Percentiles rank a stretch among this genome's conserved stretches.
Evolutionary conservation across 1,140 invertebrate genomes (phyloP).

Genomic region (Sarcophaga bullata): DNA sequence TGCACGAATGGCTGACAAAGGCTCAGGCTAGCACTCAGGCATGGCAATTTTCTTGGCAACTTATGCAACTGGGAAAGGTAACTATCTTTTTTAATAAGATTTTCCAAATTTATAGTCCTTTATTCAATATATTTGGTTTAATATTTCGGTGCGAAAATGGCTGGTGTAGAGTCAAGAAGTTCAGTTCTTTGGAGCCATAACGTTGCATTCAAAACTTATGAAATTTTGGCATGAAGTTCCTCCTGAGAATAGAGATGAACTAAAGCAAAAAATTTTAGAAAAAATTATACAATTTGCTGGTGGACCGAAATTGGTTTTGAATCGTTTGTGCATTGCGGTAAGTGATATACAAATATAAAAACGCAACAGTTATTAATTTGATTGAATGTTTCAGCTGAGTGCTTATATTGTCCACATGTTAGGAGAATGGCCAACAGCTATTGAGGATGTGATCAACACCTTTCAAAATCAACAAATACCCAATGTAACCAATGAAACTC

Average conservation of each 20-base stretch:
- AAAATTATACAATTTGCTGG: constrained; percentile 78
- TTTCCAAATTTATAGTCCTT: constrained; percentile 43
- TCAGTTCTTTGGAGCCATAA: constrained; percentile 92
- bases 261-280: constrained; percentile 81
- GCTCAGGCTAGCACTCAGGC: constrained; percentile 85
- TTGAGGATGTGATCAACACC: constrained; percentile 73
- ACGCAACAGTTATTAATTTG: neutral
- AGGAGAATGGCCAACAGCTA: constrained; percentile 73
- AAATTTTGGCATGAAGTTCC: constrained; percentile 88
- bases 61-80: constrained; percentile 82
- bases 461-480: constrained; percentile 73
- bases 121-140: constrained; percentile 11
- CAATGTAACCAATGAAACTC: constrained; percentile 67
- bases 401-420: constrained; percentile 77
- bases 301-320: constrained; percentile 85
- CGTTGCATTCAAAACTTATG: constrained; percentile 86
- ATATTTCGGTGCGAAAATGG: neutral
- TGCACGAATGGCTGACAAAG: constrained; percentile 83
- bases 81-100: constrained; percentile 42
- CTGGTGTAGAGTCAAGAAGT: constrained; percentile 78
- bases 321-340: constrained; percentile 87
- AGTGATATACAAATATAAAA: constrained; percentile 60
- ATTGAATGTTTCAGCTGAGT: constrained; percentile 69
- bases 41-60: constrained; percentile 90
- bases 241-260: constrained; percentile 75